Percentiles rank a stretch among this genome's conserved stretches.
Conservation (phyloP, 2,113 vertebrate genomes). For the Otis tarda region DNA sequence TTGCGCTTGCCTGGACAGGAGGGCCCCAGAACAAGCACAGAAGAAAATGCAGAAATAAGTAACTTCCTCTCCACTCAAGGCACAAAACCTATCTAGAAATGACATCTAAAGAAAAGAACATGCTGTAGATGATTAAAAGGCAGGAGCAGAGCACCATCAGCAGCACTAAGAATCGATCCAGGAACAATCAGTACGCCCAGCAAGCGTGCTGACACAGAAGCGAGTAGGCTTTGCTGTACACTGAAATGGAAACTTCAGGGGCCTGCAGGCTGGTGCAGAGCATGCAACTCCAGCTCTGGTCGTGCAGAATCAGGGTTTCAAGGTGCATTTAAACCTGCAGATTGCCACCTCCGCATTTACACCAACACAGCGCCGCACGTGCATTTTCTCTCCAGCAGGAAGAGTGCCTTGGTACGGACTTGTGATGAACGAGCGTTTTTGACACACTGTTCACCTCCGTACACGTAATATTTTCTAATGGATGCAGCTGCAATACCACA, state of each 20-base stretch:
- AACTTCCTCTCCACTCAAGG: conserved; percentile 50
- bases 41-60: conserved; percentile 68
- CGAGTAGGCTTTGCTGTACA: background rate
- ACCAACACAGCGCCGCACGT: background rate
- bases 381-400: background rate
- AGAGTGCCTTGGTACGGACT: background rate
- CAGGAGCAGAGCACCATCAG: background rate
- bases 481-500: background rate
- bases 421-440: background rate
- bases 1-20: conserved; percentile 33
- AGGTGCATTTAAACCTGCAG: background rate
- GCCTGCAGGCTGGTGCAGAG: background rate
- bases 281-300: background rate
- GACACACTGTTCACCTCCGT: background rate
- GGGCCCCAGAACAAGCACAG: conserved; percentile 16
- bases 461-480: background rate
- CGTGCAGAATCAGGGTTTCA: background rate
- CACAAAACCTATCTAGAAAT: background rate
- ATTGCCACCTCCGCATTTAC: background rate
- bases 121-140: background rate
- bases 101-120: conserved; percentile 14
- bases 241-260: background rate
- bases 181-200: background rate
- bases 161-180: background rate
- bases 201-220: background rate